phyloP scores from a whole-genome alignment of 92 coral and sea anemone species.

The Heliopora coerulea region DNA sequence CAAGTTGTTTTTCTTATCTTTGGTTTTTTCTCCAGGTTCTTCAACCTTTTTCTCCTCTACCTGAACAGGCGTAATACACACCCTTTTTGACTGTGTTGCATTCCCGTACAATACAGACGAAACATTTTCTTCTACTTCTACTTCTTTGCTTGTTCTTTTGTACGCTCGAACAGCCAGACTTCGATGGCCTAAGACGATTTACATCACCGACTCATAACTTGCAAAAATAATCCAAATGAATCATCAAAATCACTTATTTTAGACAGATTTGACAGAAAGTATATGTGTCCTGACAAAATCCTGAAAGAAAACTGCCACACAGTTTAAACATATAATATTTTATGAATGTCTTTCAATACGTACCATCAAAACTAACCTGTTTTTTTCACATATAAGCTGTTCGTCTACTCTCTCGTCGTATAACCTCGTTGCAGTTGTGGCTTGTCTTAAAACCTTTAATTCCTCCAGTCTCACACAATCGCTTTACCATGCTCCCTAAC shows the following conservation, averaged over 20 bases:
- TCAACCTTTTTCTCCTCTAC: conserved; percentile 12
- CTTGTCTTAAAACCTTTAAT: conserved; percentile 26
- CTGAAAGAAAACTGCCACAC: background rate
- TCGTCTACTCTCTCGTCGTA: conserved; percentile 36
- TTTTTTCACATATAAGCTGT: conserved; percentile 40
- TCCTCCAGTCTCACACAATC: background rate
- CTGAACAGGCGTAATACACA: conserved; percentile 1
- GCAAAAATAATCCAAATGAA: background rate
- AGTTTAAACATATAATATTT: no score
- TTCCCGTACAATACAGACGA: conserved; percentile 42
- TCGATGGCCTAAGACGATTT: conserved; percentile 31
- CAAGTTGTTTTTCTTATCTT: background rate
- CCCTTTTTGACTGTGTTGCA: background rate
- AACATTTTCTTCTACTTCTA: conserved; percentile 24
- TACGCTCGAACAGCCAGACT: conserved; percentile 43
- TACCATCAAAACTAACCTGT: background rate
- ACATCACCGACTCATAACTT: background rate
- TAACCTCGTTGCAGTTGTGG: conserved; percentile 39
- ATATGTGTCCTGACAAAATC: background rate
- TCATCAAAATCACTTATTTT: background rate
- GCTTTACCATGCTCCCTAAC: conserved; percentile 26
- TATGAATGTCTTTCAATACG: no score
- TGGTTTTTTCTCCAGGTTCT: background rate
- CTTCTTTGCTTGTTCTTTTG: conserved; percentile 39
- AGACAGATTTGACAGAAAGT: background rate